Base-by-base conservation (phyloP, 2,113 vertebrate genomes). In the Cebidichthys violaceus region DNA sequence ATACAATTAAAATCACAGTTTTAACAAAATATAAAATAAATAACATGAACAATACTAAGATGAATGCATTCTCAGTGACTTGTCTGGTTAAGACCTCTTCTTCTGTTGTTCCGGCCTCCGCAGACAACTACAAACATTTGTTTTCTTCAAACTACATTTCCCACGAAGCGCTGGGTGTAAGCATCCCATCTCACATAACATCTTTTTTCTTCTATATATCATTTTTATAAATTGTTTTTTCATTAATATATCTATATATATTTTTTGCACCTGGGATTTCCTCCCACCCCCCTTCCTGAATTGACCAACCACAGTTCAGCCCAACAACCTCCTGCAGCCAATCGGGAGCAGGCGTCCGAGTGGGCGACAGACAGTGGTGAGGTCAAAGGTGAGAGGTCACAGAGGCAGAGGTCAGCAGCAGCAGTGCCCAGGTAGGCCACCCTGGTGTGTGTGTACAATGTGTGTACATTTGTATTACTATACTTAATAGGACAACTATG, bases 1-100 rank as follows among this genome's bases (percentile, higher is more conserved):
- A 55, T 5, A 59, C 94, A 95, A 85, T 88, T 90, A 82, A 90
- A 89, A 91, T 94, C 89, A 93, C 92, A 94, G 86, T 93, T 93
- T 93, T 86, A 94, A 94, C 89, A 93, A 94, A 94, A 93, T 90
- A 90, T 83, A 89, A 95, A 95, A 95, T 95, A 95, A 95, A 95
- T 95, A 95, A 95, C 92, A 94, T 92, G 54, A 90, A 93, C 86
- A 95, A 93, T 92, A 94, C 84, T 91, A 88, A 89, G 89, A 92
- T 93, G 88, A 94, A 93, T 90, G 86, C 87, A 88, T 92, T 93
- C 83, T 82, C 86, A 89, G 84, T 82, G 88, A 91, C 84, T 78
- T 73, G 83, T 92, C 92, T 79, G 82, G 70, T 88, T 45, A 86
- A 82, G 90, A 92, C 71, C 77, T 83, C 70, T 60, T 60, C 17